A percentile compares a stretch with the other conserved stretches of the same genome.
These are phyloP conservation scores for Dascillus cervinus DNA, from an alignment of 2,888 invertebrate genomes.

Conservation along the genomic window DNA sequence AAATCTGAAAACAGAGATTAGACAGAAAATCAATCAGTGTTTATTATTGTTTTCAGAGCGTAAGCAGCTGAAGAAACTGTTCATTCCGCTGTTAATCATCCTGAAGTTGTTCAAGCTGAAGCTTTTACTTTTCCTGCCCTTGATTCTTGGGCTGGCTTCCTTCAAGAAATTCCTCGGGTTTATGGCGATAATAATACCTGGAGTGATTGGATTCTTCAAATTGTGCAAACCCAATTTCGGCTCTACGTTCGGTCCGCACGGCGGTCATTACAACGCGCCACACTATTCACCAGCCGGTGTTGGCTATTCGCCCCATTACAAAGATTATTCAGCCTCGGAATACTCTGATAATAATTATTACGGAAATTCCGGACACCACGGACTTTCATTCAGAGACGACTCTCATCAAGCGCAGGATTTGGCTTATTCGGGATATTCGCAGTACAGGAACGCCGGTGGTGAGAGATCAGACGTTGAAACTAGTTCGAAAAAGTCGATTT, in stretches of 20 bases:
- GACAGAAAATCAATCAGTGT: too few relatives aligned
- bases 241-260: slow-evolving; percentile 46
- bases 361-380: slow-evolving; percentile 34
- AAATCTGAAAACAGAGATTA: too few relatives aligned
- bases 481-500: slow-evolving; percentile 37
- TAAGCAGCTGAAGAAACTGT: slow-evolving; percentile 71
- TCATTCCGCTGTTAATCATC: slow-evolving; percentile 74
- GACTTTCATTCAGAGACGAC: slow-evolving; percentile 59
- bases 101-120: slow-evolving; percentile 80
- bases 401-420: slow-evolving; percentile 53
- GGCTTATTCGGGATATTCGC: slow-evolving; percentile 65
- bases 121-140: slow-evolving; percentile 69
- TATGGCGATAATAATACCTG: slow-evolving; percentile 70
- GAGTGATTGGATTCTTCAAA: slow-evolving; percentile 78
- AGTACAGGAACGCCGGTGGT: slow-evolving; percentile 52
- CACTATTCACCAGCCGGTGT: slow-evolving; percentile 71
- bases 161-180: slow-evolving; percentile 79
- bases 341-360: slow-evolving; percentile 30
- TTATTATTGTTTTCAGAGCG: slow-evolving; percentile 52
- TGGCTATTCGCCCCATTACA: slow-evolving; percentile 50
- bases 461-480: slow-evolving; percentile 33
- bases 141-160: slow-evolving; percentile 75
- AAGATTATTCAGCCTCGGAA: slow-evolving; percentile 34
- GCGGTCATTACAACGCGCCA: slow-evolving; percentile 46
- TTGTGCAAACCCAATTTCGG: slow-evolving; percentile 67